Conservation (phyloP, 2,797 vertebrate species). For the Coregonus ussuriensis region DNA sequence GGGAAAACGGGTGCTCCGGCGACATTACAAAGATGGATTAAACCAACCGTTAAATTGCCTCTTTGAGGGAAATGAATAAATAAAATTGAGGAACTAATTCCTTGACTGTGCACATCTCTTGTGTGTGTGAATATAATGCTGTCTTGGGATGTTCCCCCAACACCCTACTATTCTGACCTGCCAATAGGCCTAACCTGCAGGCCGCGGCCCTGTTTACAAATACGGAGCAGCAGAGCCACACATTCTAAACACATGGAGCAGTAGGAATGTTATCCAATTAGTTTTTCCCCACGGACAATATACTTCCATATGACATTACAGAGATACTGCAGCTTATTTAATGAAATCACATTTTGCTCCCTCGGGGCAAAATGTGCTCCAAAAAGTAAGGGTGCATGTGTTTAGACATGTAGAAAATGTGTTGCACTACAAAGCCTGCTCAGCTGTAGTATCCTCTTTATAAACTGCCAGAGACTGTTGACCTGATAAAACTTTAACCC, state of each 20-base stretch:
- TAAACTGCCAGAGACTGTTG: not conserved
- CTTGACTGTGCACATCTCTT: constrained; percentile 70
- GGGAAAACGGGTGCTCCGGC: constrained; percentile 61
- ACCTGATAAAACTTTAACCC: no score
- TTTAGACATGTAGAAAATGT: not conserved
- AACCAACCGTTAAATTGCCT: constrained; percentile 81
- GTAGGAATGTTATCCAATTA: no score
- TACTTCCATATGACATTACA: not conserved
- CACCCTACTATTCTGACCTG: not conserved
- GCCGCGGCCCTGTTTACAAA: no score
- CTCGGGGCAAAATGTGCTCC: not conserved
- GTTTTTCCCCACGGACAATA: not conserved
- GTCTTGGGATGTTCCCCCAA: not conserved
- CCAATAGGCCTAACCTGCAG: not conserved
- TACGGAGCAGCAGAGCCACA: no score
- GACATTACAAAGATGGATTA: constrained; percentile 78
- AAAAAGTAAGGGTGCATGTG: not conserved
- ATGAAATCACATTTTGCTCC: not conserved
- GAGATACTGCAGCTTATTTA: no score
- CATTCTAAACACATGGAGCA: no score
- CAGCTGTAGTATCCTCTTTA: not conserved
- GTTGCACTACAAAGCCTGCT: not conserved
- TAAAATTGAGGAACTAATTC: constrained; percentile 79
- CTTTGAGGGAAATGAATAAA: constrained; percentile 81
- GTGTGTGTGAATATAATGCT: constrained; percentile 63